Conservation (phyloP, 2,113 vertebrate genomes). For the Spheniscus mendiculus region DNA sequence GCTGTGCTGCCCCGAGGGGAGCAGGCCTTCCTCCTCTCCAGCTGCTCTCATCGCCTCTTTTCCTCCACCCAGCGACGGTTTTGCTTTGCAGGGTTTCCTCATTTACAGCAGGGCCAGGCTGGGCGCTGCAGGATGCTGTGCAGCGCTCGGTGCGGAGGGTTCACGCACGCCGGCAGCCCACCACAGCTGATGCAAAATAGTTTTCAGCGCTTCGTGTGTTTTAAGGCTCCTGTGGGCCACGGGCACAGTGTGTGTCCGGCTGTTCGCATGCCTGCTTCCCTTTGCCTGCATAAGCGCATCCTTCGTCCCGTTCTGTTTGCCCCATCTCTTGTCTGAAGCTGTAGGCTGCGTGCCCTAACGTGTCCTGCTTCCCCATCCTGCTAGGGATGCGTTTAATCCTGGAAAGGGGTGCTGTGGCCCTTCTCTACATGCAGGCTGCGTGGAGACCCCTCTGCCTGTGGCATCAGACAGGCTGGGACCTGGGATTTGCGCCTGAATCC, state of each 20-base stretch:
- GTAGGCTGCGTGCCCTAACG: rapidly evolving
- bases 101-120: rapidly evolving
- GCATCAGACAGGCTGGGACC: not conserved
- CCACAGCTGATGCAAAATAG: rapidly evolving
- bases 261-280: no score
- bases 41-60: not conserved
- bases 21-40: not conserved
- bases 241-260: rapidly evolving
- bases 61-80: not conserved
- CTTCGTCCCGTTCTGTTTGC: not conserved
- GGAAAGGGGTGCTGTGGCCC: rapidly evolving
- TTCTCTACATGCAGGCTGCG: rapidly evolving
- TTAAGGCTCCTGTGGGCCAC: rapidly evolving
- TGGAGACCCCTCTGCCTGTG: not conserved
- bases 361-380: not conserved
- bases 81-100: not conserved
- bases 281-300: rapidly evolving
- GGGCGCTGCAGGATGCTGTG: not conserved
- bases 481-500: not conserved
- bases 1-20: not conserved
- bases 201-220: rapidly evolving
- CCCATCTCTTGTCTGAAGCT: not conserved
- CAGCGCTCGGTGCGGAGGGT: not conserved
- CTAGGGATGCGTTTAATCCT: not conserved
- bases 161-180: rapidly evolving